Evolutionary conservation across 2,113 vertebrate species (phyloP).

Genomic region (Azemiops feae): DNA sequence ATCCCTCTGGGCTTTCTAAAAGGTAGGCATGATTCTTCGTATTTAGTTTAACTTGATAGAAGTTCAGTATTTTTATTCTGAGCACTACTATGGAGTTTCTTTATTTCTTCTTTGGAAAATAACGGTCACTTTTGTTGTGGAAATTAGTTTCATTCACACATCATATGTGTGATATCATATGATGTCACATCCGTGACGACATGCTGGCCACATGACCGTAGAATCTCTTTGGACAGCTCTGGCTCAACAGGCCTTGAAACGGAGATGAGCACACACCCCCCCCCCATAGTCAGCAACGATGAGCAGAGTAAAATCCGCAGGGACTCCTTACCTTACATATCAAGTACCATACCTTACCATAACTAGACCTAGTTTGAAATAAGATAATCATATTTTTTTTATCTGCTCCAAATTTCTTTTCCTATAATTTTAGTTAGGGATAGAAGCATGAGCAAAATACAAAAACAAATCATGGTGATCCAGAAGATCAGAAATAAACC

Average conservation of each 20-base stretch:
- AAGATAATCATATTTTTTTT: neutral
- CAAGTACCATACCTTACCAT: neutral
- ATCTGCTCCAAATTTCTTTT: neutral
- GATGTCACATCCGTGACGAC: too few species aligned
- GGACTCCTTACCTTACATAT: too few species aligned
- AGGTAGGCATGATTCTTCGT: neutral
- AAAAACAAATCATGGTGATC: neutral
- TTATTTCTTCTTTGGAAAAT: neutral
- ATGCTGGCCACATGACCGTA: too few species aligned
- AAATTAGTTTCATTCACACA: neutral
- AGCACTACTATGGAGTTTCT: neutral
- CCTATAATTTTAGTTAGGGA: neutral
- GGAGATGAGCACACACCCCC: too few species aligned
- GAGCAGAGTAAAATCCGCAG: too few species aligned
- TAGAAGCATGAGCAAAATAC: neutral
- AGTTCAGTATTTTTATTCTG: neutral
- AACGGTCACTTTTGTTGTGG: neutral
- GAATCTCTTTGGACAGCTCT: too few species aligned
- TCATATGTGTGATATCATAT: neutral
- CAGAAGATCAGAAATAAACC: neutral
- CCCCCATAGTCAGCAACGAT: too few species aligned
- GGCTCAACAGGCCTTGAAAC: too few species aligned
- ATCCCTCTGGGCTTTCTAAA: neutral
- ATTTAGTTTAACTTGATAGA: neutral
- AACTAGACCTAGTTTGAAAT: neutral